These are phyloP conservation scores for Paramormyrops kingsleyae DNA, from an alignment of 2,113 vertebrate genomes.

Conservation along the genomic window DNA sequence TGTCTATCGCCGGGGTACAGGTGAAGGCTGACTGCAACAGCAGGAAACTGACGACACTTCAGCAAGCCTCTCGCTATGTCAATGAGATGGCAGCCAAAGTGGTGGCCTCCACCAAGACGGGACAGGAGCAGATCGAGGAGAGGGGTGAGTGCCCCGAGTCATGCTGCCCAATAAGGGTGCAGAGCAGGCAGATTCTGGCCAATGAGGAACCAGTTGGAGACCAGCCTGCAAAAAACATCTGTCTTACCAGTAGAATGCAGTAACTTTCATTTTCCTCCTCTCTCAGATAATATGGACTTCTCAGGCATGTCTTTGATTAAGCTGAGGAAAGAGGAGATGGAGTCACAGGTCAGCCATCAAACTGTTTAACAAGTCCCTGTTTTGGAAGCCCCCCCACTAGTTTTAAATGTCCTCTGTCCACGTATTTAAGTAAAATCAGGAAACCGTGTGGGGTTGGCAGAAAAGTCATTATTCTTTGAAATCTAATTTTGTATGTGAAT, in stretches of 20 bases:
- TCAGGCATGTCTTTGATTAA: constrained; percentile 94
- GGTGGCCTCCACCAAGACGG: constrained; percentile 84
- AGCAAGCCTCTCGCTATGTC: constrained; percentile 83
- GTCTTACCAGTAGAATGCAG: not conserved
- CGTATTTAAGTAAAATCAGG: not conserved
- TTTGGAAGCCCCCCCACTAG: not conserved
- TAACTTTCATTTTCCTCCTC: not conserved
- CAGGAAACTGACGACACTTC: constrained; percentile 69
- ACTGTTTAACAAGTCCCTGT: not conserved
- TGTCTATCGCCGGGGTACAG: constrained; percentile 45
- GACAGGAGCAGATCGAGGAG: constrained; percentile 86
- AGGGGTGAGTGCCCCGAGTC: constrained; percentile 57
- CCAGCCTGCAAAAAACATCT: not conserved
- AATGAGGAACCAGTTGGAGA: not conserved
- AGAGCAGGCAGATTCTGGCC: not conserved
- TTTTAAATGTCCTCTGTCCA: not conserved
- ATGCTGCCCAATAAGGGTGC: not conserved
- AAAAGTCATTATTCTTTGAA: not conserved
- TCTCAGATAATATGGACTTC: constrained; percentile 90
- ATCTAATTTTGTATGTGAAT: not conserved
- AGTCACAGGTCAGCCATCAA: constrained; percentile 78
- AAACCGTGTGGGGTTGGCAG: not conserved
- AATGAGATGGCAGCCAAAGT: constrained; percentile 89
- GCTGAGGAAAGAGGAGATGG: constrained; percentile 92
- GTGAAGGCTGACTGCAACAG: constrained; percentile 87